Evolutionary conservation across 2,888 invertebrate genomes (phyloP).

Genomic region (Dicyrtoma fusca): DNA sequence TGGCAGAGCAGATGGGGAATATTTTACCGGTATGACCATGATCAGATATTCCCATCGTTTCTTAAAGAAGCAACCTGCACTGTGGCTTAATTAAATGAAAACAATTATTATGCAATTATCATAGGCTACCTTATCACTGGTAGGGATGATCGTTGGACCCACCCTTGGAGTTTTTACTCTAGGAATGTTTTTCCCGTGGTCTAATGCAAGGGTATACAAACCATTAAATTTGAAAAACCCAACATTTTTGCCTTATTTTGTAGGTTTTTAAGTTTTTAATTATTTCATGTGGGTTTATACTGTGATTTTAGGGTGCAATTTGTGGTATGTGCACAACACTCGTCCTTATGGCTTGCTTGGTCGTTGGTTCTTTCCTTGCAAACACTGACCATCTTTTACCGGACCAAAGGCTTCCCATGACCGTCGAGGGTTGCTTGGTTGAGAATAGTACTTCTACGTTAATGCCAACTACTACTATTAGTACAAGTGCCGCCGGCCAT

Average conservation of each 20-base stretch:
- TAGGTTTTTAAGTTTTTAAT: too few species aligned
- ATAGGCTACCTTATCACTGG: conserved; percentile 63
- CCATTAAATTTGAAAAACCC: too few species aligned
- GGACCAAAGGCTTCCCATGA: conserved; percentile 44
- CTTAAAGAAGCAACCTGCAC: too few species aligned
- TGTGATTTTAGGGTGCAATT: conserved; percentile 59
- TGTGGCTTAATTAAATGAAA: too few species aligned
- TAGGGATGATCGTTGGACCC: conserved; percentile 87
- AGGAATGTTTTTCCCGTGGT: conserved; percentile 87
- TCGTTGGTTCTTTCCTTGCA: conserved; percentile 57
- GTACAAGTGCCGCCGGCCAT: too few species aligned
- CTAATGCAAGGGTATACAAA: conserved; percentile 70
- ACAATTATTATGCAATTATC: too few species aligned
- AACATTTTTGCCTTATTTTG: too few species aligned
- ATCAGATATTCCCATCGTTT: conserved; percentile 59
- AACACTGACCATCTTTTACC: conserved; percentile 51
- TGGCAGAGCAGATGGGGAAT: conserved; percentile 63
- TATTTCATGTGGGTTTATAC: too few species aligned
- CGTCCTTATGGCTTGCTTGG: conserved; percentile 57
- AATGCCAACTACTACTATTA: neutral
- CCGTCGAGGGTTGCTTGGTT: conserved; percentile 30
- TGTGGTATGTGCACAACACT: conserved; percentile 58
- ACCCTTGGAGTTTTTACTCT: conserved; percentile 83
- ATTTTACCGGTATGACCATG: conserved; percentile 28
- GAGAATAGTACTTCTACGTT: neutral